These are phyloP conservation scores for Chironomus striatipennis DNA, from an alignment of 1,140 invertebrate species.

Conservation along the genomic window DNA sequence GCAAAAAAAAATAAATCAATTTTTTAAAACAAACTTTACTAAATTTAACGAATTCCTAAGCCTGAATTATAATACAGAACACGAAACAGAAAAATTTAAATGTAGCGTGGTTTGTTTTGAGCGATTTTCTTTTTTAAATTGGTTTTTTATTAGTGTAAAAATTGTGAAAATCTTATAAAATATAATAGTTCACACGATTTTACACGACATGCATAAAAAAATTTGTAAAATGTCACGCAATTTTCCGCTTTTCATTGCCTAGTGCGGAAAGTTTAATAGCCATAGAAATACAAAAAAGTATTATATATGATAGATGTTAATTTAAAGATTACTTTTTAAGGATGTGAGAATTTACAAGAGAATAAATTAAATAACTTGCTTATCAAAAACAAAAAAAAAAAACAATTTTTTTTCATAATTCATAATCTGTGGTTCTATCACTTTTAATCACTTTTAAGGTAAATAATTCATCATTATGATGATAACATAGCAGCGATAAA, in stretches of 20 bases:
- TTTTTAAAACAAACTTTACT: no score
- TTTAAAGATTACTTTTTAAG: no score
- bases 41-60: no score
- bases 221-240: constrained; percentile 18
- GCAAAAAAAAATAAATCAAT: no score
- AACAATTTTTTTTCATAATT: no score
- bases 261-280: no score
- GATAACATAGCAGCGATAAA: neutral
- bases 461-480: constrained; percentile 1
- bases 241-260: constrained; percentile 2
- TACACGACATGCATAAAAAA: neutral
- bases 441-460: neutral
- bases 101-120: neutral
- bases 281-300: neutral
- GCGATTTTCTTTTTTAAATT: neutral
- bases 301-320: neutral
- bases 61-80: no score
- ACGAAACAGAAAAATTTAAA: constrained; percentile 33
- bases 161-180: neutral
- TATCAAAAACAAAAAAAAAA: no score
- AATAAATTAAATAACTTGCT: no score
- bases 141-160: constrained; percentile 21
- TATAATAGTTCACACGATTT: neutral
- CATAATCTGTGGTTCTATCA: no score
- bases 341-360: no score